phyloP scores from a whole-genome alignment of 2,888 invertebrate genomes.

The Rhaphigaster nebulosa region DNA sequence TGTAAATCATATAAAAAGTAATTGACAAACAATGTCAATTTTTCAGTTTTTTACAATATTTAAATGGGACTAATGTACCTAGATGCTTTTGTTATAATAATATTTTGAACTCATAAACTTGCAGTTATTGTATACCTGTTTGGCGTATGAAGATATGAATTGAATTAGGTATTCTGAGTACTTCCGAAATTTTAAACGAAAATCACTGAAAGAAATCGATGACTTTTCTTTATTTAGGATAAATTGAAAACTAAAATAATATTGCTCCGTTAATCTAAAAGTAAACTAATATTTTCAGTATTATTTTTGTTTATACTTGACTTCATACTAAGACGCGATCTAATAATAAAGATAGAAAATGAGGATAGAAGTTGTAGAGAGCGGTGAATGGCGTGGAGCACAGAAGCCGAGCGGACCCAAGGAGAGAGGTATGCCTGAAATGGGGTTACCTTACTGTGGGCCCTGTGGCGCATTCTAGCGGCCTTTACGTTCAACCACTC shows the following conservation, averaged over 20 bases:
- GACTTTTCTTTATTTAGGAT: too few species aligned
- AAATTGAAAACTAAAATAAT: background rate
- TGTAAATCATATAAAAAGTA: too few species aligned
- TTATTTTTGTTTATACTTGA: background rate
- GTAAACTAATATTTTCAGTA: background rate
- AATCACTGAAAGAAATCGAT: too few species aligned
- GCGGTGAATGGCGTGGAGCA: background rate
- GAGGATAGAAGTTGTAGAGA: background rate
- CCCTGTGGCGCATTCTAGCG: conserved; percentile 28
- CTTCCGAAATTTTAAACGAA: too few species aligned
- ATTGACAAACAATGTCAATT: too few species aligned
- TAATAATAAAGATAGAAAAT: background rate
- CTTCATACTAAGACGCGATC: background rate
- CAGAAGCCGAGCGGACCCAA: background rate
- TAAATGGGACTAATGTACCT: too few species aligned
- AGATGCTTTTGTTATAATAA: too few species aligned
- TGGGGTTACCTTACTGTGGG: conserved; percentile 30
- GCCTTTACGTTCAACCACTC: background rate
- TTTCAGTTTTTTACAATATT: too few species aligned
- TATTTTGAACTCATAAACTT: too few species aligned
- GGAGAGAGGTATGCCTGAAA: conserved; percentile 46
- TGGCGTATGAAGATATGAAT: too few species aligned
- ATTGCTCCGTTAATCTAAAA: background rate
- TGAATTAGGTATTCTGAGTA: too few species aligned
- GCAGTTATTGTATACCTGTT: too few species aligned